Evolutionary conservation across 2,888 invertebrate genomes (phyloP), one percentile per base, ranked within the genome.

Genomic region (Eupithecia pulchellata): DNA sequence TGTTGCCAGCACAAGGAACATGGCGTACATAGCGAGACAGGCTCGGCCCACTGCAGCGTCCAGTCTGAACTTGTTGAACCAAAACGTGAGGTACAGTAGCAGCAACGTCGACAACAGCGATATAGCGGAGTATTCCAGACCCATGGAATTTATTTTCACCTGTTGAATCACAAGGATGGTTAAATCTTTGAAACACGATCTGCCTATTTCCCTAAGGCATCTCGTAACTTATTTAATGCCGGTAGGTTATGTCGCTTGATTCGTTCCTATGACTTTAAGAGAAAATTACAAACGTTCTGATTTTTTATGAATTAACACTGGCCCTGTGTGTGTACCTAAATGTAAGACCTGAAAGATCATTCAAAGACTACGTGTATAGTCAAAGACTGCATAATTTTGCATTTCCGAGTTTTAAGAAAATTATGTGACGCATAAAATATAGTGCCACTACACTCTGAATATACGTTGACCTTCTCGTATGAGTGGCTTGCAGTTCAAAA

Each of bases 51-150:
- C 97, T 84, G 96, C 96, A 84, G 96, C 97, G 88, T 98, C 97
- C 88, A 99, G 92, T 91, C 97, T 96, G 93, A 98, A 98, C 92
- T 97, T 97, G 93, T 98, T 98, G 87, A 97, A 95, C 86, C 97
- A 97, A 86, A 99, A 97, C 73, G 97, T 97, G 79, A 97, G 92
- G 89, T 98, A 97, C 78, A 99, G 95, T 86, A 98, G 95, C 85
- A 98, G 95, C 65, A 99, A 95, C 2, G 98, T 98, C 63, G 97
- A 97, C 75, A 99, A 94, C 79, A 99, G 93, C 39, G 98, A 98
- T 84, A 98, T 97, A 68, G 98, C 97, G 76, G 98, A 98, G 92
- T 98, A 99, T 85, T 98, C 97, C 80, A 99, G 93, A 5, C 98
- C 98, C 81, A 97, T 97, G 57, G 98, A 98, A 90, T 98, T 98